phyloP scores from a whole-genome alignment of 2,888 invertebrate genomes.

The Ochropleura leucogaster region DNA sequence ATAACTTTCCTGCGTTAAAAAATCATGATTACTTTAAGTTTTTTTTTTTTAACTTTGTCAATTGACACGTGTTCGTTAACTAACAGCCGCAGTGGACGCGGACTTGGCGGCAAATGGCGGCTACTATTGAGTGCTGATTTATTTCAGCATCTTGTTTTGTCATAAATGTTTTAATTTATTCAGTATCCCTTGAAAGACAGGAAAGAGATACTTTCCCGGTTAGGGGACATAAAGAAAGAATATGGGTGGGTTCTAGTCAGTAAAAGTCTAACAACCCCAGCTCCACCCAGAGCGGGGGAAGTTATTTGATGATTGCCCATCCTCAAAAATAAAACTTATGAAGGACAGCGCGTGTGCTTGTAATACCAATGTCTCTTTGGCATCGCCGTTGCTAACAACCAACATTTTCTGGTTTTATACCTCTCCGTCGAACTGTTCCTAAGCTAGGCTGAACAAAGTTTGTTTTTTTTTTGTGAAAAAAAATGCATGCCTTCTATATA shows the following conservation, averaged over 20 bases:
- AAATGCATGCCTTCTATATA: no score
- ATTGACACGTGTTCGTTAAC: conserved; percentile 2
- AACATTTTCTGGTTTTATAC: background rate
- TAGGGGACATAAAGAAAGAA: no score
- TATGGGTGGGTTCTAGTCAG: no score
- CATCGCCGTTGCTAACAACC: background rate
- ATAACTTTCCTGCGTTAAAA: conserved; percentile 22
- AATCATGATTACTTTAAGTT: background rate
- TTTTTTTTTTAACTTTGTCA: conserved; percentile 14
- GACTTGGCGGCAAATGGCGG: conserved; percentile 5
- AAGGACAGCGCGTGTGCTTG: no score
- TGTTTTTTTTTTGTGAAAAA: background rate
- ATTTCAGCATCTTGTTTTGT: background rate
- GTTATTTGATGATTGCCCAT: no score
- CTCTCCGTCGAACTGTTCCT: background rate
- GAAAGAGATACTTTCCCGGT: no score
- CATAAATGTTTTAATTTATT: background rate
- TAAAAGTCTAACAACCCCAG: no score
- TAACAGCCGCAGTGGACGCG: background rate
- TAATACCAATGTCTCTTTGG: background rate
- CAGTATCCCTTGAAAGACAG: background rate
- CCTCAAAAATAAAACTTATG: no score
- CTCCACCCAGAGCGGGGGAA: no score
- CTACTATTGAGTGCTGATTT: background rate
- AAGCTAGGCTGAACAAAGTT: background rate